Conservation (phyloP, 2,888 invertebrate genomes). For the Crematogaster levior region DNA sequence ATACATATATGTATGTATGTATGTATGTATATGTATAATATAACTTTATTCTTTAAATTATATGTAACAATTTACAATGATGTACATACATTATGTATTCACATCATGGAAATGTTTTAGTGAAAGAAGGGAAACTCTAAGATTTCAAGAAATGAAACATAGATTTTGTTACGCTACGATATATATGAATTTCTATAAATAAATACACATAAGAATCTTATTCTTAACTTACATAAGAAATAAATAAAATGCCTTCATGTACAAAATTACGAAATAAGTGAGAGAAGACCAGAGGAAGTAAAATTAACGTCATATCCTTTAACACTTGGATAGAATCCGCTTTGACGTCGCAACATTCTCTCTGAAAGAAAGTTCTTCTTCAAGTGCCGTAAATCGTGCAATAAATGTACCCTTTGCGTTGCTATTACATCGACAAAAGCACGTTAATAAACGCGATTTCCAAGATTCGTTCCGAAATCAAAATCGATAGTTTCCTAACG, state of each 20-base stretch:
- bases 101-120: conserved; percentile 19
- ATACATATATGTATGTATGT: too few species aligned
- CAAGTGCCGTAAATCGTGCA: conserved; percentile 33
- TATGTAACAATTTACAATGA: conserved; percentile 25
- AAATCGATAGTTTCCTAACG: conserved; percentile 13
- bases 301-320: not conserved
- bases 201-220: conserved; percentile 4
- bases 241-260: conserved; percentile 1
- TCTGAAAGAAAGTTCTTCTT: not conserved
- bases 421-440: conserved; percentile 31
- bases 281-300: not conserved
- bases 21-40: not conserved
- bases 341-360: not conserved
- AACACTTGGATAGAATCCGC: not conserved
- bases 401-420: conserved; percentile 12
- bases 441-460: conserved; percentile 6
- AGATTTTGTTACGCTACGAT: not conserved
- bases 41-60: not conserved
- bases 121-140: not conserved
- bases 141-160: not conserved
- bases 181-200: not conserved
- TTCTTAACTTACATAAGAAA: not conserved
- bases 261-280: not conserved
- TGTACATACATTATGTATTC: conserved; percentile 15
- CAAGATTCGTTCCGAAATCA: conserved; percentile 9